Evolutionary conservation across 2,797 vertebrate genomes (phyloP).

Genomic region (Pteropus rufus): DNA sequence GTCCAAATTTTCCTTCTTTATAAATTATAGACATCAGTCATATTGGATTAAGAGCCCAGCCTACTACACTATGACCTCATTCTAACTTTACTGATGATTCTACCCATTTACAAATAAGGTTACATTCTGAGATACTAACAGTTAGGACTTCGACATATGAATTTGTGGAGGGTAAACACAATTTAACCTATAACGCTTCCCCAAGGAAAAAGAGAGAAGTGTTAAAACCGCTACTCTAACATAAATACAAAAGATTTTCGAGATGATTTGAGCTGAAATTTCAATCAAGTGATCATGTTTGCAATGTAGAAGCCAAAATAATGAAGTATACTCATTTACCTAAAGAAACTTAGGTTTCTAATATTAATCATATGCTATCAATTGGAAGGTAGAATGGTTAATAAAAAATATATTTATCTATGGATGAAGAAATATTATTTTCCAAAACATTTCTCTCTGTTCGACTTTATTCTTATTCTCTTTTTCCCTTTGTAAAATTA

Average conservation of each 20-base stretch:
- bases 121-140: background rate
- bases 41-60: background rate
- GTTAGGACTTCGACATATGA: background rate
- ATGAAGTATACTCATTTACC: background rate
- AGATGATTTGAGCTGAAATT: constrained; percentile 6
- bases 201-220: constrained; percentile 59
- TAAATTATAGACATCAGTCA: background rate
- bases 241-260: constrained; percentile 19
- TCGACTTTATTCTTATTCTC: background rate
- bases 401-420: background rate
- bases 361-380: background rate
- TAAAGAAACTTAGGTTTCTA: background rate
- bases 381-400: background rate
- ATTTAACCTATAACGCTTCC: background rate
- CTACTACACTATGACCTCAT: background rate
- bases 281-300: background rate
- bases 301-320: background rate
- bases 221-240: constrained; percentile 15
- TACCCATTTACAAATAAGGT: background rate
- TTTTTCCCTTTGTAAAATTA: background rate
- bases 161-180: background rate
- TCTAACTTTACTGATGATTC: background rate
- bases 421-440: background rate
- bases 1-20: background rate
- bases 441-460: background rate